Base-by-base conservation (phyloP, 2,888 invertebrate genomes). In the Ophioninae sp. region DNA sequence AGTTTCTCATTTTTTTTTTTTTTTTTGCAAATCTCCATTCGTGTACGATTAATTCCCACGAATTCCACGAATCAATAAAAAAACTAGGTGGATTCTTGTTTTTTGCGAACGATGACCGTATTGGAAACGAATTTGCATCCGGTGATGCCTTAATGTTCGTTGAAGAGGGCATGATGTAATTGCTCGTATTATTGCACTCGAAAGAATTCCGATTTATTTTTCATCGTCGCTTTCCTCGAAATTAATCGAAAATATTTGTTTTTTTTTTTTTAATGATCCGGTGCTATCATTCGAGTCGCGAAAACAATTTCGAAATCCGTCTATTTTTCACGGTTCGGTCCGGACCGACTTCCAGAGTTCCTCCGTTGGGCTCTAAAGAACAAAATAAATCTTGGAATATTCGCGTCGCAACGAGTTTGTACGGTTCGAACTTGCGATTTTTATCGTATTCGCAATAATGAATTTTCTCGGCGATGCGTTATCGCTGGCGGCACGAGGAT, bases 131-230 rank as follows among this genome's bases (percentile, higher is more conserved):
- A 67, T 56, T 77, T 41, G 50, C 61, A 23, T n/a, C 50, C 74
- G 10, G 41, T 50, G 7, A 68, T 69, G 44, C 10, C 41, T 67
- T 30, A 56, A 75, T 79, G 56, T 56, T 67, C 7, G n/a, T 67
- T n/a, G 39, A 39, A 13, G 21, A 70, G 57, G 13, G 62, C 67
- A 77, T 83, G 79, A 83, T 76, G 79, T 73, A 79, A 83, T 44
- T 39, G 17, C 10, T 56, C 17, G 30, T 73, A 57, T 79, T 68
- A 39, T 83, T 83, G 72, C 82, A 76, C 59, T 76, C 67, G 13
- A 41, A 30, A 23, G 20, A 23, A 17, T 44, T 23, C 23, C 30
- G 17, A 17, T 56, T 69, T 56, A 17, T 30, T 20, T 39, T 67
- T 7, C 2, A 23, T 56, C 7, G 17, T 44, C 1, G 2, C 57